A percentile compares a stretch with the other conserved stretches of the same genome.
These are phyloP conservation scores for Apis dorsata DNA, from an alignment of 1,140 invertebrate genomes.

Conservation along the genomic window DNA sequence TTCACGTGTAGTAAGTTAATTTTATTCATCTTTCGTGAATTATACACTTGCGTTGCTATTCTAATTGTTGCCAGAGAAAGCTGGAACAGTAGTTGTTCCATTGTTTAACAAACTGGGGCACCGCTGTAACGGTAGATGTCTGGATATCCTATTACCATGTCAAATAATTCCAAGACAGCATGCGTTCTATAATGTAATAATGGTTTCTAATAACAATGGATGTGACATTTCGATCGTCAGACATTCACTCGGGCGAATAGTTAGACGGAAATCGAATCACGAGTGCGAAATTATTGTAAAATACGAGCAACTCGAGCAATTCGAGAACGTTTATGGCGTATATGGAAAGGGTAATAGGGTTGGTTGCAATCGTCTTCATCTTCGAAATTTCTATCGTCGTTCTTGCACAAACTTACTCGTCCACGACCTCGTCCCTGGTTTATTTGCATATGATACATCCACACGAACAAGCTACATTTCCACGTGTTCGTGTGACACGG, in stretches of 20 bases:
- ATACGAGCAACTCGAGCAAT: not conserved
- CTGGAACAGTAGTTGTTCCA: not conserved
- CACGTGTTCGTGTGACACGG: conserved; percentile 6
- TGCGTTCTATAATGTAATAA: conserved; percentile 16
- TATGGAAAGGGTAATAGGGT: not conserved
- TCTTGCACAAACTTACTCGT: not conserved
- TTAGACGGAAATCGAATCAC: not conserved
- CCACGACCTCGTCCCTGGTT: not conserved
- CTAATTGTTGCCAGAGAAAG: conserved; percentile 17
- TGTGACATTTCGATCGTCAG: conserved; percentile 4
- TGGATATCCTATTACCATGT: conserved; percentile 22
- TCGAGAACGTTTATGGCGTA: not conserved
- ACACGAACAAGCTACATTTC: not conserved
- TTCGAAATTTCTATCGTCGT: conserved; percentile 15
- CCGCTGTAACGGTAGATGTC: not conserved
- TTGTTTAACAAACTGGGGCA: conserved; percentile 35
- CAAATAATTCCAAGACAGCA: conserved; percentile 28
- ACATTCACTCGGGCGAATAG: not conserved
- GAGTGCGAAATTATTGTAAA: not conserved
- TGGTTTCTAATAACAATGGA: conserved; percentile 19
- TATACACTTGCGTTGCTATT: not conserved
- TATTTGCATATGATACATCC: conserved; percentile 8
- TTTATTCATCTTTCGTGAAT: not conserved
- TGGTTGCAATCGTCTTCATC: not conserved
- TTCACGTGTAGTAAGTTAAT: not conserved